phyloP scores from a whole-genome alignment of 2,113 vertebrate species.

The Hydrochoerus hydrochaeris region DNA sequence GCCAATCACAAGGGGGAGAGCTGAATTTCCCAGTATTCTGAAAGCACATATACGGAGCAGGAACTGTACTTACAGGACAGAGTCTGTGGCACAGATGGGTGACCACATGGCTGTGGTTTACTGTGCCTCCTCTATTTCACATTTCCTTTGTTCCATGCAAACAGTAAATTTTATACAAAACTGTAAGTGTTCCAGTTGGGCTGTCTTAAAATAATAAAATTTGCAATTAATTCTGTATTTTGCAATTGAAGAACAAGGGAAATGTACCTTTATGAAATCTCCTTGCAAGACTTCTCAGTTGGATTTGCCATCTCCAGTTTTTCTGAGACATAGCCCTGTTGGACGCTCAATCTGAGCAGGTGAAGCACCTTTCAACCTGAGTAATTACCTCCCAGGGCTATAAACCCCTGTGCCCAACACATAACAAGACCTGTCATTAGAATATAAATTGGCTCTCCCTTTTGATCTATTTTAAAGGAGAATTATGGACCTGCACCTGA shows the following conservation, averaged over 20 bases:
- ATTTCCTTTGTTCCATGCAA: not conserved
- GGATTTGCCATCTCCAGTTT: conserved; percentile 68
- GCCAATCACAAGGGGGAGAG: not conserved
- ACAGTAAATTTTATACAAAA: not conserved
- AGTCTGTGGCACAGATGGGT: not conserved
- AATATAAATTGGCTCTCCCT: conserved; percentile 45
- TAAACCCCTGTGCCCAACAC: conserved; percentile 28
- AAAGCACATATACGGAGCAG: not conserved
- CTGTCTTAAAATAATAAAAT: conserved; percentile 71
- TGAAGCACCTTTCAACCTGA: conserved; percentile 33
- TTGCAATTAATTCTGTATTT: conserved; percentile 63
- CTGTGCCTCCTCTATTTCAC: not conserved
- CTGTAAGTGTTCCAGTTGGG: conserved; percentile 54
- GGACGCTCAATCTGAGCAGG: conserved; percentile 34
- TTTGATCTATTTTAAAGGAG: conserved; percentile 55
- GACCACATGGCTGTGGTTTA: not conserved
- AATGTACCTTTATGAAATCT: conserved; percentile 63
- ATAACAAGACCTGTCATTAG: conserved; percentile 6
- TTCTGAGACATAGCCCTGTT: conserved; percentile 26
- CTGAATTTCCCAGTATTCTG: not conserved
- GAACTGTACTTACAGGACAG: not conserved
- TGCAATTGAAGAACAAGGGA: conserved; percentile 55
- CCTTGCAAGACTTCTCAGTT: conserved; percentile 70
- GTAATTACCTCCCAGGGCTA: conserved; percentile 57
- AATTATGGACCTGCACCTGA: not conserved